Evolutionary conservation across 1,140 invertebrate genomes (phyloP).

Genomic region (Cyclina sinensis): DNA sequence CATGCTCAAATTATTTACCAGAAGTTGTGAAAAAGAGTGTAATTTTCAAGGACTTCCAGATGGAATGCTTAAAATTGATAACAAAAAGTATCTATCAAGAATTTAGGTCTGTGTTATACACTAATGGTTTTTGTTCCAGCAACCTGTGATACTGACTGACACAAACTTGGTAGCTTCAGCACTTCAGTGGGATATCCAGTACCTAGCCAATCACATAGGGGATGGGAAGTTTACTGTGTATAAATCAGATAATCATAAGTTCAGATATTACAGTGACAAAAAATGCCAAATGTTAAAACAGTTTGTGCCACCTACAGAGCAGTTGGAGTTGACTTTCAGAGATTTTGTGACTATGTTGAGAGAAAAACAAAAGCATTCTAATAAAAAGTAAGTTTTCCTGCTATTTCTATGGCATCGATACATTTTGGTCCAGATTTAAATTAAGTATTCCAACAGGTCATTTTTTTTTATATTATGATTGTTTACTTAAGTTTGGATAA

Average conservation of each 20-base stretch:
- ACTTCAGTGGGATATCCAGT: slow-evolving; percentile 89
- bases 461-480: too few species aligned
- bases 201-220: slow-evolving; percentile 89
- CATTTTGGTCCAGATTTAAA: too few species aligned
- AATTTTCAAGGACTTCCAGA: background rate
- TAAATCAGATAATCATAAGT: slow-evolving; percentile 88
- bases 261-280: slow-evolving; percentile 90
- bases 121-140: slow-evolving; percentile 85
- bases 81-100: background rate
- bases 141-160: slow-evolving; percentile 89
- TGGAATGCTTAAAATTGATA: background rate
- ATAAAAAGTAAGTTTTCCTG: slow-evolving; percentile 63
- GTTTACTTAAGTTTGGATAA: too few species aligned
- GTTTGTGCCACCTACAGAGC: slow-evolving; percentile 88
- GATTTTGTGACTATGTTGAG: slow-evolving; percentile 88
- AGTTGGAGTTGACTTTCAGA: slow-evolving; percentile 89
- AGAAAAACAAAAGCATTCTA: slow-evolving; percentile 57
- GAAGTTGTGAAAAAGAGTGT: background rate
- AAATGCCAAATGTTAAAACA: slow-evolving; percentile 86
- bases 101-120: too few species aligned
- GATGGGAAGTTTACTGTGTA: slow-evolving; percentile 89
- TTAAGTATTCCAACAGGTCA: too few species aligned
- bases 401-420: too few species aligned
- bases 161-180: slow-evolving; percentile 89
- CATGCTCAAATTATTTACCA: too few species aligned